Percentiles rank a stretch among this genome's conserved stretches.
phyloP scores from a whole-genome alignment of 30 jellyfish, hydroid and myxozoan species.

The Nemopilema nomurai region DNA sequence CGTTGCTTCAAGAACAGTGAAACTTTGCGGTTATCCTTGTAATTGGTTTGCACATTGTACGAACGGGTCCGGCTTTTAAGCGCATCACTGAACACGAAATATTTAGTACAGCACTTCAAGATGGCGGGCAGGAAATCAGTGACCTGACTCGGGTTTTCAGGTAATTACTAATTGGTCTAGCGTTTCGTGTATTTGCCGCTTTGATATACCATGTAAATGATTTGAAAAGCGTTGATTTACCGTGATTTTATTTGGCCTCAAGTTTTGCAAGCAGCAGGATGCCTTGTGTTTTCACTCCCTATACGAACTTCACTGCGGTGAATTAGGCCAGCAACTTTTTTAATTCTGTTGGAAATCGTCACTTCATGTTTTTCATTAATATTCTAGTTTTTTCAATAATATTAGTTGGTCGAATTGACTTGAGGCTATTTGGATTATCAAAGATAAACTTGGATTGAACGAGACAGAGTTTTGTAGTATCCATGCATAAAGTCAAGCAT shows the following conservation, averaged over 20 bases:
- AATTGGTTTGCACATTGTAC: slow-evolving; percentile 1
- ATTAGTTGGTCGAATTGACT: neutral
- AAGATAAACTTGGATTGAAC: neutral
- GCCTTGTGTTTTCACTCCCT: neutral
- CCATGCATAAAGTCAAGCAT: neutral
- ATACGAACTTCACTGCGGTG: neutral
- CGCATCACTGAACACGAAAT: slow-evolving; percentile 24
- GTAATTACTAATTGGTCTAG: neutral
- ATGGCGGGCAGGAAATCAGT: neutral
- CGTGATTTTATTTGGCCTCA: neutral
- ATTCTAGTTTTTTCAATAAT: neutral
- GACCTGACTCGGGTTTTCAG: neutral
- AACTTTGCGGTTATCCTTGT: no score
- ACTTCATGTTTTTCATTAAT: neutral
- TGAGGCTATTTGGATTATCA: neutral
- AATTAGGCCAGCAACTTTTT: neutral
- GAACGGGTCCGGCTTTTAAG: neutral
- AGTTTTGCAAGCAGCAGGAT: neutral
- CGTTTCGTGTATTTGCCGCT: neutral
- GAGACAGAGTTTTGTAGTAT: neutral
- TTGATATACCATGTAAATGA: neutral
- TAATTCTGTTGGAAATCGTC: neutral
- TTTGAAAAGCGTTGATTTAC: neutral
- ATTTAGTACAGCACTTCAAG: slow-evolving; percentile 3
- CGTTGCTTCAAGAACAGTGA: no score